A percentile compares a stretch with the other conserved stretches of the same genome.
phyloP scores from a whole-genome alignment of 1,140 invertebrate genomes.

The Asbolus verrucosus region DNA sequence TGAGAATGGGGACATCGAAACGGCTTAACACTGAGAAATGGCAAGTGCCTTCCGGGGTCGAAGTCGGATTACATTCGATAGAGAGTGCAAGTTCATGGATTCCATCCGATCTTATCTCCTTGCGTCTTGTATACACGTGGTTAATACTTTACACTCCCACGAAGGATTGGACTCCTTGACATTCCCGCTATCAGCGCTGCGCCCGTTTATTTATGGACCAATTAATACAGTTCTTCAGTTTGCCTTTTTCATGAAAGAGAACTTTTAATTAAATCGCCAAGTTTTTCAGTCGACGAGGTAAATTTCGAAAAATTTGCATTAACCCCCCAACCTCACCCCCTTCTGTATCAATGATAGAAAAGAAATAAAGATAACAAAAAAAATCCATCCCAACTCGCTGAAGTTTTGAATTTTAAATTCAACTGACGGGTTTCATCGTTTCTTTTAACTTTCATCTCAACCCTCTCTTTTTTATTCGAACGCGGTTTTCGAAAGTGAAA shows the following conservation, averaged over 20 bases:
- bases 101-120: slow-evolving; percentile 50
- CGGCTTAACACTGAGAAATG: slow-evolving; percentile 57
- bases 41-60: slow-evolving; percentile 56
- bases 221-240: slow-evolving; percentile 8
- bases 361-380: slow-evolving; percentile 41
- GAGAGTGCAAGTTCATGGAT: slow-evolving; percentile 57
- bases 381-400: slow-evolving; percentile 18
- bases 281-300: slow-evolving; percentile 18
- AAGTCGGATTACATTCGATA: slow-evolving; percentile 57
- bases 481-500: slow-evolving; percentile 24
- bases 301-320: slow-evolving; percentile 40
- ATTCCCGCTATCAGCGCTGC: too few species aligned
- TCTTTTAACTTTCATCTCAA: slow-evolving; percentile 14
- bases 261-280: slow-evolving; percentile 41
- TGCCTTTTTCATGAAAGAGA: slow-evolving; percentile 8
- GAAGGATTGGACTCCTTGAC: slow-evolving; percentile 50
- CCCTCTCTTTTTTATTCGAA: slow-evolving; percentile 18
- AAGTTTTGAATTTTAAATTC: slow-evolving; percentile 29
- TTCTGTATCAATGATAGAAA: too few species aligned
- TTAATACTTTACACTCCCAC: slow-evolving; percentile 57
- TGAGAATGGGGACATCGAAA: slow-evolving; percentile 35
- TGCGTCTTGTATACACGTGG: slow-evolving; percentile 55
- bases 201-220: slow-evolving; percentile 20
- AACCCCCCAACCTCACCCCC: background rate
- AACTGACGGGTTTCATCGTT: background rate